Percentiles rank a stretch among this genome's conserved stretches.
These are phyloP conservation scores for Perodicticus potto DNA, from an alignment of 2,797 vertebrate genomes.

Conservation along the genomic window DNA sequence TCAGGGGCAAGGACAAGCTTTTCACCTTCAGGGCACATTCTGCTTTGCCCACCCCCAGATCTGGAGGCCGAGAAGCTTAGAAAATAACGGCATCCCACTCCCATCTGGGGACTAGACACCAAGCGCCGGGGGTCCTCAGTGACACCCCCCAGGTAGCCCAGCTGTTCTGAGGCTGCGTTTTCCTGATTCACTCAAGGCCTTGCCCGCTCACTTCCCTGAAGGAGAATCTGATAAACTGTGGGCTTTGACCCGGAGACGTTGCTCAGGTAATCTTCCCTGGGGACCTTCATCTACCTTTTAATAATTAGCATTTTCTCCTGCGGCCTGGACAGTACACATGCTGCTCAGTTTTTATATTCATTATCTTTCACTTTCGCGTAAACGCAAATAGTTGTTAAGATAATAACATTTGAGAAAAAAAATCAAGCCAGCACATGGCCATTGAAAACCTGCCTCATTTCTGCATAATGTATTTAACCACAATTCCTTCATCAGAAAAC, in stretches of 20 bases:
- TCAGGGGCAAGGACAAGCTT: not conserved
- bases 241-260: not conserved
- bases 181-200: not conserved
- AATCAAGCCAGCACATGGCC: not conserved
- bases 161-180: not conserved
- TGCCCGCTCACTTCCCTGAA: not conserved
- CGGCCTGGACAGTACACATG: not conserved
- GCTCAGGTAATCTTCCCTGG: not conserved
- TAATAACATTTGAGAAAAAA: not conserved
- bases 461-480: not conserved
- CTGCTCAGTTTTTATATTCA: constrained; percentile 14
- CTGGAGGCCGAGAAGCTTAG: not conserved
- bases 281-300: not conserved
- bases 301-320: not conserved
- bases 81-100: not conserved
- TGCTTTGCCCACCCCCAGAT: not conserved
- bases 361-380: not conserved
- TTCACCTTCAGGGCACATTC: not conserved
- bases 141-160: not conserved
- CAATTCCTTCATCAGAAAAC: constrained; percentile 28
- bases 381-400: constrained; percentile 13
- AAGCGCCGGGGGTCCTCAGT: not conserved
- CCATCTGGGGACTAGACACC: not conserved
- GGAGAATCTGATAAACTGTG: not conserved
- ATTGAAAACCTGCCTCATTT: constrained; percentile 40